Base-by-base conservation (phyloP, 2,113 vertebrate genomes). In the Anarhynchus alexandrinus region DNA sequence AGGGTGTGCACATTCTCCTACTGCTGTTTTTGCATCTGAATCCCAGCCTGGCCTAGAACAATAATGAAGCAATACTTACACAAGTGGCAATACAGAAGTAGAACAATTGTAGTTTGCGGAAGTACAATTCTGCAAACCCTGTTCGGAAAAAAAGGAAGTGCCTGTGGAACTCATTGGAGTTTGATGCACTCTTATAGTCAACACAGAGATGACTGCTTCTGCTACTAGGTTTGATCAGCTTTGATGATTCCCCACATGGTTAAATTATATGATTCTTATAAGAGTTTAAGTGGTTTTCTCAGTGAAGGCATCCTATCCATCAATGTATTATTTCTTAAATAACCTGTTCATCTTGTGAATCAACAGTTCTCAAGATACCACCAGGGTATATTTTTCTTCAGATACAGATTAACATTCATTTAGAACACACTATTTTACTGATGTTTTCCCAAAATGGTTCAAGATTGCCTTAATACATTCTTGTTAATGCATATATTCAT, bases 1-100 rank as follows among this genome's bases (percentile, higher is more conserved):
- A 49, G 58, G 34, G 15, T 57, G 34, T 5, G 5, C 32, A 1
- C 5, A 2, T 20, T 70, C 57, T 79, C 23, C 74, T 15, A 0
- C 23, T 49, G 47, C 36, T 72, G 13, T 8, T 62, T 67, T 57
- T 67, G 32, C 14, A 11, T 18, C 47, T 45, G 45, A 58, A 32
- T 76, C 74, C 9, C 45, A 27, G 52, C 57, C 47, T 54, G 32
- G 16, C 3, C 40, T 45, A 1, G n/a, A 6, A 20, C 1, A 49
- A n/a, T 6, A 30, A 42, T 3, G 11, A 52, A 45, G 13, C 29
- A 47, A 32, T 32, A 19, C 7, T 57, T 62, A 29, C 15, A 30
- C 25, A 22, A 20, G 14, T 4, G 82, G 40, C 17, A 71, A 21
- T 43, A 43, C 22, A 67, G 54, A 25, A 51, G 27, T 34, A 81